Evolutionary conservation across 2,888 invertebrate species (phyloP).

Genomic region (Cantharis rufa): DNA sequence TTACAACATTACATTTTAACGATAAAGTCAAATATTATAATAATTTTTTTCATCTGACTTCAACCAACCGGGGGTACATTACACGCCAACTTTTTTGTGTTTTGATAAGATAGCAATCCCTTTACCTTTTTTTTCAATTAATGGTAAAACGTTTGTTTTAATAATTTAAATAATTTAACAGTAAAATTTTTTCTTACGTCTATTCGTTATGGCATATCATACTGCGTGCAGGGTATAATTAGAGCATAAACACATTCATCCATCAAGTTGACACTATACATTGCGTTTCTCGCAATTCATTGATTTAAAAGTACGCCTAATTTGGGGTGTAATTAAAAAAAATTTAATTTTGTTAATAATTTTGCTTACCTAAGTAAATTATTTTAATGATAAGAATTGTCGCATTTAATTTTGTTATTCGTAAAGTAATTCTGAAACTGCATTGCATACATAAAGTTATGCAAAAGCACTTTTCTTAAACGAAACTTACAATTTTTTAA

Average conservation of each 20-base stretch:
- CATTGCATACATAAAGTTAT: background rate
- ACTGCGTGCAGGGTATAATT: constrained; percentile 46
- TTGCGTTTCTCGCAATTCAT: constrained; percentile 46
- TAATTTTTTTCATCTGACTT: background rate
- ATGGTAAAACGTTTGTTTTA: background rate
- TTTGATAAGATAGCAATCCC: background rate
- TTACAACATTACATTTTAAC: background rate
- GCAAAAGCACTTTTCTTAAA: background rate
- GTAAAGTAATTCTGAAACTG: background rate
- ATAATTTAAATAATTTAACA: constrained; percentile 6
- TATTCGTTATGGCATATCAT: constrained; percentile 42
- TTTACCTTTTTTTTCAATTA: background rate
- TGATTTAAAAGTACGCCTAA: constrained; percentile 43
- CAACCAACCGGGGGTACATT: background rate
- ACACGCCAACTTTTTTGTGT: background rate
- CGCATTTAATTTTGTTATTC: too few species aligned
- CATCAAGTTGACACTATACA: constrained; percentile 52
- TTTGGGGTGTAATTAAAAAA: constrained; percentile 41
- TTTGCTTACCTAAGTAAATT: background rate
- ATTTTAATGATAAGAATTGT: too few species aligned
- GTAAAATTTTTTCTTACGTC: constrained; percentile 18
- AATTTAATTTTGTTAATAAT: background rate
- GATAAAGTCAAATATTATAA: background rate
- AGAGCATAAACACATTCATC: constrained; percentile 51
- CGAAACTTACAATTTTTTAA: background rate